Base-by-base conservation (phyloP, 2,888 invertebrate genomes). In the Rotaria macrura region DNA sequence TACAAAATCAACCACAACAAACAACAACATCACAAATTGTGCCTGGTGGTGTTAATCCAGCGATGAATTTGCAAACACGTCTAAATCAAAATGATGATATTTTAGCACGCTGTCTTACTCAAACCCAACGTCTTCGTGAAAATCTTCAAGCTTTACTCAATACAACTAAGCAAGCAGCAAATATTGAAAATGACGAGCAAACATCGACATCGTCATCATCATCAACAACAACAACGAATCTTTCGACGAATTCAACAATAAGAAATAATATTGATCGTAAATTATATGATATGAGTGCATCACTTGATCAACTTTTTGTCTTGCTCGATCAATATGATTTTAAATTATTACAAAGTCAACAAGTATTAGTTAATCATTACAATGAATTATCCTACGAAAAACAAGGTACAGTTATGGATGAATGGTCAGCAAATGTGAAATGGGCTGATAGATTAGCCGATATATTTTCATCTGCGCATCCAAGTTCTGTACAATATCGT, bases 311-410 rank as follows among this genome's bases (percentile, higher is more conserved):
- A 43, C 14, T 79, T 2, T 25, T 23, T n/a, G 14, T 0, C 5
- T 43, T n/a, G 12, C 23, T 79, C 17, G 79, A 79, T 38, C 79
- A 79, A 43, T 79, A 79, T 43, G 79, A 79, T 79, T 43, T 79
- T 79, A 79, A 79, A 79, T 7, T 14, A 40, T 79, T 79, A 43
- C 79, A 79, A 43, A 25, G 17, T 43, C 43, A 43, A 14, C 23
- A 25, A 25, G 4, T 5, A 43, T 43, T 79, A 25, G 6, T 79
- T n/a, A 79, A 34, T 43, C 79, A 79, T 79, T 79, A 43, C 5
- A 79, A 79, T 79, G 79, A 79, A 79, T 79, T 79, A 79, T 79
- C 79, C 10, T 79, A 43, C 43, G 79, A 79, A 79, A 79, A 79
- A 79, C 40, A 79, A n/a, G 79, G 79, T 43, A 40, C 25, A 43